A percentile compares a stretch with the other conserved stretches of the same genome.
Evolutionary conservation across 2,797 vertebrate species (phyloP).

Genomic region (Scolopax bukidnonensis): DNA sequence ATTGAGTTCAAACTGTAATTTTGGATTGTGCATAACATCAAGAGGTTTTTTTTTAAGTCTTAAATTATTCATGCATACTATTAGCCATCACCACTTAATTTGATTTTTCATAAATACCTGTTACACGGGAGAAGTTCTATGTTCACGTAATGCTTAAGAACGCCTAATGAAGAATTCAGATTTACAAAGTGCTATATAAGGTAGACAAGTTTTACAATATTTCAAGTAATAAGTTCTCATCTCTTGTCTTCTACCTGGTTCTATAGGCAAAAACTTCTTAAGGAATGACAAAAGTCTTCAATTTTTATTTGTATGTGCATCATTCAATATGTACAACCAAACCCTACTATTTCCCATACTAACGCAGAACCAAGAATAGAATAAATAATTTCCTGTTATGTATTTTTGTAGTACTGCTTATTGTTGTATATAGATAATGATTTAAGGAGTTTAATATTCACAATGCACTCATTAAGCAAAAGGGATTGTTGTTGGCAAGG

Average conservation of each 20-base stretch:
- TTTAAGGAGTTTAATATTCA: neutral
- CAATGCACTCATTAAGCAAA: neutral
- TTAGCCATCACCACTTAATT: neutral
- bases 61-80: neutral
- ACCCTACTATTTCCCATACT: neutral
- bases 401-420: neutral
- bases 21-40: neutral
- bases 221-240: neutral
- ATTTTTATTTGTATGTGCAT: neutral
- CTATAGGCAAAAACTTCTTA: neutral
- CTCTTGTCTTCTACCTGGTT: neutral
- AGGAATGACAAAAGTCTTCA: neutral
- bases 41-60: neutral
- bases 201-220: neutral
- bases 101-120: neutral
- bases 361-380: neutral
- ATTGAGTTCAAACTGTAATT: neutral
- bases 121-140: neutral
- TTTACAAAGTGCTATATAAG: neutral
- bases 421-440: neutral
- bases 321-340: neutral
- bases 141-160: neutral
- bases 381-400: neutral
- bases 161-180: neutral
- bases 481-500: neutral